Percentiles rank a stretch among this genome's conserved stretches.
Conservation (phyloP, 1,140 invertebrate genomes). For the Proctacanthus coquilletti region DNA sequence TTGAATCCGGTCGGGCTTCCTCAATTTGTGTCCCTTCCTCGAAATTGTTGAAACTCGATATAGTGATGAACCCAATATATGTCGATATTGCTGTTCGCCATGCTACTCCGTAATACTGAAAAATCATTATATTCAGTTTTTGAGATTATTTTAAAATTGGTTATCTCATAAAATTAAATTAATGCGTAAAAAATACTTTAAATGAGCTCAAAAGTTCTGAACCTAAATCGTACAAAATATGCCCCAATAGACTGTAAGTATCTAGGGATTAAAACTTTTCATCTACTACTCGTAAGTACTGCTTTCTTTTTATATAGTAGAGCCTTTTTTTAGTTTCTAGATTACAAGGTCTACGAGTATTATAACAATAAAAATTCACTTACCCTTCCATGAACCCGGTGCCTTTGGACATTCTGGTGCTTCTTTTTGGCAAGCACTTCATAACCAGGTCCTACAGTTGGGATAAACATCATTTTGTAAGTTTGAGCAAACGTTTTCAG, state of each 20-base stretch:
- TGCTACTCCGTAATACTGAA: slow-evolving; percentile 36
- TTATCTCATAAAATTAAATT: background rate
- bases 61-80: slow-evolving; percentile 34
- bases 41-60: slow-evolving; percentile 47
- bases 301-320: background rate
- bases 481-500: slow-evolving; percentile 38
- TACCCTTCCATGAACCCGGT: slow-evolving; percentile 36
- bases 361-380: background rate
- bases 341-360: slow-evolving; percentile 12
- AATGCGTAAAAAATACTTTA: background rate
- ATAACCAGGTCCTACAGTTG: slow-evolving; percentile 43
- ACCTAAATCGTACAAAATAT: too few species aligned
- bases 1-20: slow-evolving; percentile 37
- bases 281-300: background rate
- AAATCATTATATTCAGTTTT: slow-evolving; percentile 1
- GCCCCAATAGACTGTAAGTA: too few species aligned
- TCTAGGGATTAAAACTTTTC: too few species aligned
- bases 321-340: background rate
- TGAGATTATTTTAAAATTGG: background rate
- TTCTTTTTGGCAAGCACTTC: slow-evolving; percentile 39
- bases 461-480: slow-evolving; percentile 39
- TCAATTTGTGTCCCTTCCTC: slow-evolving; percentile 46
- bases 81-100: slow-evolving; percentile 38
- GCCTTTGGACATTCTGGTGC: slow-evolving; percentile 36
- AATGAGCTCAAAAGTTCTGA: too few species aligned